These are phyloP conservation scores for Hippasteria phrygiana DNA, from an alignment of 53 echinoderm and acorn worm species.

Conservation along the genomic window DNA sequence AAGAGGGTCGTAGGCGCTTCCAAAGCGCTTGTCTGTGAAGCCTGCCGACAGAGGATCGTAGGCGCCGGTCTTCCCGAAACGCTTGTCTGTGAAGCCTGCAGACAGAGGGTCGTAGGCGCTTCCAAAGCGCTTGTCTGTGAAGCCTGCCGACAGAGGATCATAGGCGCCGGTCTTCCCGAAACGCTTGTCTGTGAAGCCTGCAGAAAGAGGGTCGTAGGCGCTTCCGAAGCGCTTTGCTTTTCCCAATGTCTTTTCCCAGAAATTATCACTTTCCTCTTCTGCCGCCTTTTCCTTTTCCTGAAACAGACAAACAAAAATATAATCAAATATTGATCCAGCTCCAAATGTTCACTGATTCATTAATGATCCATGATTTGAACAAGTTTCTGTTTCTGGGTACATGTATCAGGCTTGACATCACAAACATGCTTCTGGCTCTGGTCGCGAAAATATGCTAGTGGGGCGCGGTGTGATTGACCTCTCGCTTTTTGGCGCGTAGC, in stretches of 20 bases:
- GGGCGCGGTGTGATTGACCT: no score
- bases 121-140: slow-evolving; percentile 51
- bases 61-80: slow-evolving; percentile 26
- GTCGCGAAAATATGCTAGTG: no score
- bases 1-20: slow-evolving; percentile 42
- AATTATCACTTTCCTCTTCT: slow-evolving; percentile 25
- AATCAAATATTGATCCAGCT: not conserved
- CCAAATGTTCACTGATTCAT: not conserved
- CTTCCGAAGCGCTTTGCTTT: not conserved
- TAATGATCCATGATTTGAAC: no score
- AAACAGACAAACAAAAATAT: not conserved
- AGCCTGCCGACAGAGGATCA: slow-evolving; percentile 50
- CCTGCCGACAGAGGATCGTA: slow-evolving; percentile 37
- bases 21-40: slow-evolving; percentile 42
- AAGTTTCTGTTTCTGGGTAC: no score
- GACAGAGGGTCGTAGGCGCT: slow-evolving; percentile 45
- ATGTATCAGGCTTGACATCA: no score
- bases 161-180: slow-evolving; percentile 14
- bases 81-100: slow-evolving; percentile 58
- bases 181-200: slow-evolving; percentile 56
- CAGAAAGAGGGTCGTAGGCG: slow-evolving; percentile 46
- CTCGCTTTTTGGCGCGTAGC: no score
- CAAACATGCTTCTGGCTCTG: no score
- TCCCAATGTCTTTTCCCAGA: slow-evolving; percentile 4
- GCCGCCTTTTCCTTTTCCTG: slow-evolving; percentile 13